Evolutionary conservation across 2,888 invertebrate genomes (phyloP), one percentile per base, ranked within the genome.

Genomic region (Frankliniella intonsa): DNA sequence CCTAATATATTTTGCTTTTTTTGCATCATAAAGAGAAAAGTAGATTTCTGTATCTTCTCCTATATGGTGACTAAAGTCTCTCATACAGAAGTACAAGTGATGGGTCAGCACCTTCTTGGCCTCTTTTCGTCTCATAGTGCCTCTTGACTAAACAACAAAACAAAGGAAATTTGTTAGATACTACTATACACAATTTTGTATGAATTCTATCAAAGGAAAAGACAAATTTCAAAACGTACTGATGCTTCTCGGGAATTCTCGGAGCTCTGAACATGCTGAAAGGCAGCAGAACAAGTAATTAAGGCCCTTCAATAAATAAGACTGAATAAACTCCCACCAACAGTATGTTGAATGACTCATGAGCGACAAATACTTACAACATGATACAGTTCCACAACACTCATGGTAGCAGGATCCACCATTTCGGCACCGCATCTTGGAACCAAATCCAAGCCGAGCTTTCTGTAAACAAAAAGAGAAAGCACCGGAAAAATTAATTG

Each of bases 361-460:
- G 49, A 1, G 8, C 5, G 5, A 81, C 81, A 69, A 55, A 76
- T 82, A 89, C 92, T 91, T 89, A 96, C 96, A 88, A 95, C 95
- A 86, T 95, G 92, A 88, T 97, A 95, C 25, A 98, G 90, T 86
- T 96, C 94, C 81, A 97, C 95, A 65, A 96, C 92, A 85, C 97
- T 97, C 89, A 96, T 94, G 81, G 93, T 92, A 86, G 96, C 96
- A 51, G 96, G 94, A 87, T 97, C 96, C 65, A 97, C 96, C 88
- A 96, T 96, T 86, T 96, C 93, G 50, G 95, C 94, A 55, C 96
- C 95, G 84, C 94, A 93, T 50, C 98, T 91, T 0, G 98, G 98
- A 49, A 98, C 97, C 87, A 98, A 88, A 88, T 98, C 98, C 87
- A 98, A 88, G 0, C 95, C 95, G 81, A 98, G 91, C 90, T 97